A percentile compares a stretch with the other conserved stretches of the same genome.
phyloP scores from a whole-genome alignment of 2,888 invertebrate genomes.

The Amblyjoppa fuscipennis region DNA sequence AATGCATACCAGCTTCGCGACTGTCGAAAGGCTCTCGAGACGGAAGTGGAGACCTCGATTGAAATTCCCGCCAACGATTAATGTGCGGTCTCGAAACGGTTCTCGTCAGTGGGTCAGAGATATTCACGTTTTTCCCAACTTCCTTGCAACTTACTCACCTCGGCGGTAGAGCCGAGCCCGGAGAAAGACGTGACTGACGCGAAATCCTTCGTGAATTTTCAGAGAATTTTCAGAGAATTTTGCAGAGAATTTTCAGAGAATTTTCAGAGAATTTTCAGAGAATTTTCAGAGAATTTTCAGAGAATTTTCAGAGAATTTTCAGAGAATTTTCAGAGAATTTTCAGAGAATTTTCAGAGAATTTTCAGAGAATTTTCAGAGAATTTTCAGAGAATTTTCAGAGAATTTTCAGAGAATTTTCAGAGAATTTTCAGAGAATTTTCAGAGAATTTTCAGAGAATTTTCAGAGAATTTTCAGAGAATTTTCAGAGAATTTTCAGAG shows the following conservation, averaged over 20 bases:
- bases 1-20: conserved; percentile 5
- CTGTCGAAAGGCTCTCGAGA: conserved; percentile 39
- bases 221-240: not conserved
- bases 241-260: conserved; percentile 7
- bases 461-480: no score
- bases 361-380: no score
- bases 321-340: no score
- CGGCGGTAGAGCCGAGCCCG: conserved; percentile 2
- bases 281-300: not conserved
- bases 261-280: conserved; percentile 16
- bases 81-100: conserved; percentile 39
- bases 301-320: no score
- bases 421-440: no score
- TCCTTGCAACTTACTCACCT: conserved; percentile 36
- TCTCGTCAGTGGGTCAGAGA: conserved; percentile 55
- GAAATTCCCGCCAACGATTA: conserved; percentile 58
- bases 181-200: conserved; percentile 48
- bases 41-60: conserved; percentile 55
- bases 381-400: no score
- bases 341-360: no score
- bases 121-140: conserved; percentile 22
- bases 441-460: no score
- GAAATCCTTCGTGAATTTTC: conserved; percentile 9
- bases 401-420: no score
- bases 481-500: no score